Conservation (phyloP, 1,140 invertebrate species). For the Cecropterus lyciades region DNA sequence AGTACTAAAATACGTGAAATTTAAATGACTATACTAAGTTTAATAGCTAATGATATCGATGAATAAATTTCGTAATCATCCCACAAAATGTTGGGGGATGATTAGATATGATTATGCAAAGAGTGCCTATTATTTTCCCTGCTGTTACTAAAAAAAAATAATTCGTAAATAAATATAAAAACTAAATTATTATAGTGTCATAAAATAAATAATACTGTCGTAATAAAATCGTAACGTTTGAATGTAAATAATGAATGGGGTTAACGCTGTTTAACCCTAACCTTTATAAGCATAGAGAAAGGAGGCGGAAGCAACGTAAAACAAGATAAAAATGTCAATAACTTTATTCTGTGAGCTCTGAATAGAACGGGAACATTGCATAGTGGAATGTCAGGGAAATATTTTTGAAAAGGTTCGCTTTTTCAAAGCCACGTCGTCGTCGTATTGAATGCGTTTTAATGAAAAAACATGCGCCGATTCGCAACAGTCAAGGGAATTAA, state of each 20-base stretch:
- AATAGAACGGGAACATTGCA: slow-evolving; percentile 65
- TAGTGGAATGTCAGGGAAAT: slow-evolving; percentile 75
- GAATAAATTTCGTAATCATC: no score
- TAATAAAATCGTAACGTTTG: slow-evolving; percentile 1
- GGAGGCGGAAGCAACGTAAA: slow-evolving; percentile 32
- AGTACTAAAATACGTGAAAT: no score
- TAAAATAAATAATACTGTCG: no score
- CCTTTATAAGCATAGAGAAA: slow-evolving; percentile 30
- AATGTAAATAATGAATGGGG: slow-evolving; percentile 9
- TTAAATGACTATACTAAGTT: no score
- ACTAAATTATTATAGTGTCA: no score
- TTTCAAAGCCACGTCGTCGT: slow-evolving; percentile 81
- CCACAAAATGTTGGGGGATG: no score
- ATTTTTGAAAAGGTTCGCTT: slow-evolving; percentile 80
- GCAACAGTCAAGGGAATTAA: slow-evolving; percentile 83
- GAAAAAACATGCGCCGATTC: slow-evolving; percentile 84
- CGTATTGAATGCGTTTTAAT: slow-evolving; percentile 84
- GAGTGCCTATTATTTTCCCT: no score
- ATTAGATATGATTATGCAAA: no score
- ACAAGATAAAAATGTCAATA: slow-evolving; percentile 59
- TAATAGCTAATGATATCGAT: no score
- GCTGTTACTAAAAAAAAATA: no score
- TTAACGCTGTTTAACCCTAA: slow-evolving; percentile 19
- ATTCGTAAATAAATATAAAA: no score
- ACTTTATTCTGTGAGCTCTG: slow-evolving; percentile 67